These are phyloP conservation scores for Chondrosia reniformis DNA, from an alignment of 37 sponge, comb jelly and placozoan species.

Conservation along the genomic window DNA sequence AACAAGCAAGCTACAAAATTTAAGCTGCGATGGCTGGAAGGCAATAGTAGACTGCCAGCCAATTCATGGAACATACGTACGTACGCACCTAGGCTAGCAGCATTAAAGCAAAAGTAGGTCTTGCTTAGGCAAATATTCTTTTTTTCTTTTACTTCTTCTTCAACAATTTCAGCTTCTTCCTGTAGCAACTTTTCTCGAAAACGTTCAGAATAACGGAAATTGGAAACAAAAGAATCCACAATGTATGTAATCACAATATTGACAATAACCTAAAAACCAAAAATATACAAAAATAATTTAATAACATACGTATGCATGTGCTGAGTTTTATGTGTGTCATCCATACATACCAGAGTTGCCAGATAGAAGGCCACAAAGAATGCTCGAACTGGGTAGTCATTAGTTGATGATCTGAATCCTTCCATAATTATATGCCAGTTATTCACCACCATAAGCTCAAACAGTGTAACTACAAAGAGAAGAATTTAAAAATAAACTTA, in stretches of 20 bases:
- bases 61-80: too few species aligned
- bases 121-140: too few species aligned
- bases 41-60: too few species aligned
- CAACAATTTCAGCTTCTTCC: too few species aligned
- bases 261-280: constrained; percentile 20
- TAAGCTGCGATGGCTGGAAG: too few species aligned
- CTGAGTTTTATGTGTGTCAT: not conserved
- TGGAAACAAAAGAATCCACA: constrained; percentile 70
- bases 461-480: constrained; percentile 61
- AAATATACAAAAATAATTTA: not conserved
- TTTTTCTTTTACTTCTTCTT: too few species aligned
- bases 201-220: not conserved
- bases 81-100: too few species aligned
- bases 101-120: too few species aligned
- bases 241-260: constrained; percentile 67
- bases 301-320: not conserved
- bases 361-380: constrained; percentile 21
- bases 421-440: constrained; percentile 89
- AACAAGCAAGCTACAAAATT: too few species aligned
- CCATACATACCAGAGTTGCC: too few species aligned
- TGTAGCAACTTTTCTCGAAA: not conserved
- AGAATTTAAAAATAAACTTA: not conserved
- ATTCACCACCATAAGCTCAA: constrained; percentile 81
- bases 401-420: not conserved
- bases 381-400: not conserved